These are phyloP conservation scores for Chlorocebus sabaeus DNA, from an alignment of 2,113 vertebrate genomes.

Conservation along the genomic window DNA sequence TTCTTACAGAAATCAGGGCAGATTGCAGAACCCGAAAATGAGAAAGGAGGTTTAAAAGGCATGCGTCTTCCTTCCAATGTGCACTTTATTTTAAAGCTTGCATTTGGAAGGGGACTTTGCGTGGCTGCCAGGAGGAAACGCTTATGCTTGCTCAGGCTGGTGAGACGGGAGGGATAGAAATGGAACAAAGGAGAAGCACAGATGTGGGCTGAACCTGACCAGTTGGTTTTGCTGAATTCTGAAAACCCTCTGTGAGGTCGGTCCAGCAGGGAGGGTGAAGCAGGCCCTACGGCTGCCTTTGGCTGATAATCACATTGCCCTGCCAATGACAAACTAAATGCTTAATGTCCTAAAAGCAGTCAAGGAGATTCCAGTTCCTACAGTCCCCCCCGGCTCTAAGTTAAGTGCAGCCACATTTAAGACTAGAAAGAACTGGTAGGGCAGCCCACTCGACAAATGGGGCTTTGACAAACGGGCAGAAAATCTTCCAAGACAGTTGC, in stretches of 20 bases:
- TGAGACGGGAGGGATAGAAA: background rate
- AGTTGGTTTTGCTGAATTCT: background rate
- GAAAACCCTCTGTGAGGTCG: background rate
- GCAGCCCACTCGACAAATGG: background rate
- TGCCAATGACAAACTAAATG: background rate
- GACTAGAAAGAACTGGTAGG: background rate
- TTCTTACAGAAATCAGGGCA: background rate
- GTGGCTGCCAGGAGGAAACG: rapidly evolving
- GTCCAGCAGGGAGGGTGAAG: background rate
- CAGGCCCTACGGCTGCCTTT: background rate
- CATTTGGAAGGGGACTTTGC: background rate
- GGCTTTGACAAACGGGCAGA: background rate
- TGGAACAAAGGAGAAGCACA: background rate
- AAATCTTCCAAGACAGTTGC: background rate
- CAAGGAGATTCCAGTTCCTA: background rate
- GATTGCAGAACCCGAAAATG: rapidly evolving
- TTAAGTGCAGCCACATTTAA: background rate
- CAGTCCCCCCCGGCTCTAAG: background rate
- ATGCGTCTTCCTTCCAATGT: rapidly evolving
- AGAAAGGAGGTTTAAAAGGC: background rate
- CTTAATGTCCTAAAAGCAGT: background rate
- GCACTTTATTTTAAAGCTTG: background rate
- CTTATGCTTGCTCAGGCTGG: background rate
- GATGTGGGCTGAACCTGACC: background rate
- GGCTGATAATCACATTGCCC: background rate